These are phyloP conservation scores for Sweltsa coloradensis DNA, from an alignment of 1,140 invertebrate species.

Conservation along the genomic window DNA sequence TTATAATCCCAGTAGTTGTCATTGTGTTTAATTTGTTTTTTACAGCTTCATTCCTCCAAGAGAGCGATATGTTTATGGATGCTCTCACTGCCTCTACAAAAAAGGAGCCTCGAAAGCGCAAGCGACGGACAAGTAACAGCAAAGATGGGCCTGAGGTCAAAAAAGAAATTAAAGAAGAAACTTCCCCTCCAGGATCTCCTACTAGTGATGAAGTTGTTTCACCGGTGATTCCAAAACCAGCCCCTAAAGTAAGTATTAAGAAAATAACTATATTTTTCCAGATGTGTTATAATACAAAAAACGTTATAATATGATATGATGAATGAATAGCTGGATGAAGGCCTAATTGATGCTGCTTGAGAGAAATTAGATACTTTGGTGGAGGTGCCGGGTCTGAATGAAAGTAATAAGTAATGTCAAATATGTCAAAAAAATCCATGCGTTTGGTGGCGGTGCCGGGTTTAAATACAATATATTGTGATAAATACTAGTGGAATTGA, in stretches of 20 bases:
- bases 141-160: constrained; percentile 43
- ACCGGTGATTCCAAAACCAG: constrained; percentile 33
- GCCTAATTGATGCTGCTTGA: too few species aligned
- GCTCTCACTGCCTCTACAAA: constrained; percentile 61
- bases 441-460: too few species aligned
- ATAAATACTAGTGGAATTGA: too few species aligned
- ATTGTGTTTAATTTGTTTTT: constrained; percentile 31
- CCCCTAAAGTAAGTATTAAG: constrained; percentile 35
- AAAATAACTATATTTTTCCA: too few species aligned
- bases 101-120: constrained; percentile 62
- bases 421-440: too few species aligned
- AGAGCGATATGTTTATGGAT: constrained; percentile 88
- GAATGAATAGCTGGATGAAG: too few species aligned
- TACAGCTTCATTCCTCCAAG: constrained; percentile 63
- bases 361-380: too few species aligned
- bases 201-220: constrained; percentile 37
- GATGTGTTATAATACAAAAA: constrained; percentile 3
- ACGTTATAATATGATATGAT: too few species aligned
- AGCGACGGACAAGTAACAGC: constrained; percentile 50
- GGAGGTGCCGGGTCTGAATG: too few species aligned
- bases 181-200: constrained; percentile 30
- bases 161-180: constrained; percentile 27
- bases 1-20: too few species aligned
- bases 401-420: too few species aligned
- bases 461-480: too few species aligned